Evolutionary conservation across 2,888 invertebrate species (phyloP), one percentile per base, ranked within the genome.

Genomic region (Ectemnius cavifrons): DNA sequence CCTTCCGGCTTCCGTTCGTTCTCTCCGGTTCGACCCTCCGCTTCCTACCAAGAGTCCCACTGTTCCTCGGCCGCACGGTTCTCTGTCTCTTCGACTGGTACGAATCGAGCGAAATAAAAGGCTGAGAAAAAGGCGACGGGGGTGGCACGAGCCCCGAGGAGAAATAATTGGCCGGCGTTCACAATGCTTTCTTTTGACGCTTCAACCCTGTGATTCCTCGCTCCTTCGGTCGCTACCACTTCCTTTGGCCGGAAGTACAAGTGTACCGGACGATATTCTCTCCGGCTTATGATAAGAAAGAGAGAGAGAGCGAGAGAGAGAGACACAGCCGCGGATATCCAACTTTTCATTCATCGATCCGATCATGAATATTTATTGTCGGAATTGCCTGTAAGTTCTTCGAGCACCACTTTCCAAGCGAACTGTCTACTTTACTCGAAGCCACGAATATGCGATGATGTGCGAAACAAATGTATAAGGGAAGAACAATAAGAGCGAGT

Each of bases 131-230:
- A 8, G 58, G 27, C 47, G 49, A 37, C 18, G 60, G 47, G 46
- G 46, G 14, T 16, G 52, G 52, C 60, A 64, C 71, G 60, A 58
- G 37, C 37, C 37, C 37, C 37, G 59, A 62, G 71, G 47, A 66
- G 82, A 83, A 80, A 84, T 85, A 85, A 85, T 84, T 85, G 82
- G 80, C 81, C 79, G 57, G 73, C 75, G 72, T 70, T 73, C 77
- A 83, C 82, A 79, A 83, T 83, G 76, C 76, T 71, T 74, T 45
- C 59, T 59, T 62, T 65, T 49, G 58, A 62, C 71, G 68, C 57
- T 66, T 69, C 59, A 60, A 62, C 68, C 70, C 60, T 56, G 71
- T 37, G 67, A 65, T 66, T 73, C 65, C 65, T 66, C 20, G 23
- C 5, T 60, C 49, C 60, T 49, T 47, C 63, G 37, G 28, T 28